Evolutionary conservation across 2,888 invertebrate species (phyloP).

Genomic region (Prostheceraeus crozeri): DNA sequence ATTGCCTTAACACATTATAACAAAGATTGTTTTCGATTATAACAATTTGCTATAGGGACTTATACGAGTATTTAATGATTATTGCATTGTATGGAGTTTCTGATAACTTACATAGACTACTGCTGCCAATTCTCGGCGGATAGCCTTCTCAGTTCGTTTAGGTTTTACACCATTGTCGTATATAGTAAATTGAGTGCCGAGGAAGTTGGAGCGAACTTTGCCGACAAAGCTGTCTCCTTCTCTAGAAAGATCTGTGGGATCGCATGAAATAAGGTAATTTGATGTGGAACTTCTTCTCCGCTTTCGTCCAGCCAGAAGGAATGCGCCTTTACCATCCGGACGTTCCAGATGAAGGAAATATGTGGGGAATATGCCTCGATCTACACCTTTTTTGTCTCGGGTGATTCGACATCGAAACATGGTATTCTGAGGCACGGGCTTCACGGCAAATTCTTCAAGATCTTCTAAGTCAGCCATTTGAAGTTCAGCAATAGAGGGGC

Average conservation of each 20-base stretch:
- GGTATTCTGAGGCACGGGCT: too few species aligned
- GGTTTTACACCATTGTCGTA: conserved; percentile 77
- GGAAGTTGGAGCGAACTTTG: conserved; percentile 84
- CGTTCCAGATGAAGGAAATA: conserved; percentile 94
- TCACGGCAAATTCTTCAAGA: too few species aligned
- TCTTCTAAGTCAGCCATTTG: too few species aligned
- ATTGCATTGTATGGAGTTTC: too few species aligned
- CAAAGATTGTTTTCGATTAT: too few species aligned
- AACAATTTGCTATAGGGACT: too few species aligned
- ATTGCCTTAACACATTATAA: too few species aligned
- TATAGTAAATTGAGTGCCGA: conserved; percentile 92
- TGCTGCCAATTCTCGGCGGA: conserved; percentile 62
- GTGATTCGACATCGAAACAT: conserved; percentile 94
- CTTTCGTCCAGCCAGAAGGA: conserved; percentile 74
- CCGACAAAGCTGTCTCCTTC: conserved; percentile 87
- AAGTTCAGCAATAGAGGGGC: too few species aligned
- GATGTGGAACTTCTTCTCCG: conserved; percentile 96
- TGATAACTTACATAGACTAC: conserved; percentile 72
- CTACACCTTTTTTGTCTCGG: conserved; percentile 93
- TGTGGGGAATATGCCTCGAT: conserved; percentile 89
- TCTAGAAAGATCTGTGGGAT: conserved; percentile 88
- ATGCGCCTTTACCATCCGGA: conserved; percentile 78
- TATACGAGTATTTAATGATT: too few species aligned
- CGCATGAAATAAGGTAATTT: conserved; percentile 92
- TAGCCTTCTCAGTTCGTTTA: background rate